Evolutionary conservation across 2,113 vertebrate species (phyloP).

Genomic region (Rana temporaria): DNA sequence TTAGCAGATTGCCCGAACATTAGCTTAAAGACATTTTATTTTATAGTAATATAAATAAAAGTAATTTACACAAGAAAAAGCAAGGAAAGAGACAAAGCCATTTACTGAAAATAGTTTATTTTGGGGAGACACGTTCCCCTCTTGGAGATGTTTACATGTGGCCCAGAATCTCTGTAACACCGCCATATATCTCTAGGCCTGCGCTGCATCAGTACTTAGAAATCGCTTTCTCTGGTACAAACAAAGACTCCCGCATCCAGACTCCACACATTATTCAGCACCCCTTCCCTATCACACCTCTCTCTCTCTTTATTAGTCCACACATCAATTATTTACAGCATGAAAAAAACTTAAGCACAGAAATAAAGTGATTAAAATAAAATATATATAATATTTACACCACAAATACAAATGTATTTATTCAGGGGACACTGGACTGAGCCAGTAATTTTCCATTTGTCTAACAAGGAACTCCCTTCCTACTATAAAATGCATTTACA

Average conservation of each 20-base stretch:
- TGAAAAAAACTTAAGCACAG: background rate
- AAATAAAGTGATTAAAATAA: background rate
- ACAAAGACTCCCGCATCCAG: slow-evolving; percentile 6
- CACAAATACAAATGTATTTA: slow-evolving; percentile 33
- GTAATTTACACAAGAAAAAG: background rate
- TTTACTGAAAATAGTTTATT: slow-evolving; percentile 38
- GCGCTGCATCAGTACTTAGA: background rate
- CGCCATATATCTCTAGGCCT: background rate
- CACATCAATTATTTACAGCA: background rate
- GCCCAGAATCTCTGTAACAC: background rate
- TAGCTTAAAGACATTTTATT: too few species aligned
- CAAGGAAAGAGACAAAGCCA: background rate
- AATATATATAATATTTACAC: slow-evolving; percentile 39
- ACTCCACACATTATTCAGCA: slow-evolving; percentile 7
- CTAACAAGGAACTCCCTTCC: background rate
- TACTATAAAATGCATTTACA: background rate
- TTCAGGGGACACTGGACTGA: background rate
- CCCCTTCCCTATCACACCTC: slow-evolving; percentile 1
- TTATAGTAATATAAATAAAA: too few species aligned
- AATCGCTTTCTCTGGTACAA: slow-evolving; percentile 4
- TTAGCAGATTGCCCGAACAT: too few species aligned
- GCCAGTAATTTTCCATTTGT: background rate
- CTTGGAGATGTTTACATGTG: slow-evolving; percentile 14
- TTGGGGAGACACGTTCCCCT: background rate
- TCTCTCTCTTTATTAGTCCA: background rate